phyloP scores from a whole-genome alignment of 2,888 invertebrate species.

The Drosophila multiciliata region DNA sequence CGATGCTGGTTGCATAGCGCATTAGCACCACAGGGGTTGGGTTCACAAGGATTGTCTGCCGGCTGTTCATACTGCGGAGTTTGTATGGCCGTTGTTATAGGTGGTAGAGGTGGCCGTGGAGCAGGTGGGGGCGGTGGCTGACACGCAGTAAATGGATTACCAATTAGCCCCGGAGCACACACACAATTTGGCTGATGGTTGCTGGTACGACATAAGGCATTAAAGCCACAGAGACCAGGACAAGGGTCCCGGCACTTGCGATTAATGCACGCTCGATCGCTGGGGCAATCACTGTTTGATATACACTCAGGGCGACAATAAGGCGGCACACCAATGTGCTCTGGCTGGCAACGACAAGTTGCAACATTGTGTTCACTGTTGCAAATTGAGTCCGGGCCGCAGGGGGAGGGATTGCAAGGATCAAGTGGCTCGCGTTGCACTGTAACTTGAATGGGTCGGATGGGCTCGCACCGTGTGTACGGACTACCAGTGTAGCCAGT shows the following conservation, averaged over 20 bases:
- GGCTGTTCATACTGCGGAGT: conserved; percentile 72
- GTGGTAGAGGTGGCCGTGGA: conserved; percentile 9
- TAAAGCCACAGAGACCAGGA: conserved; percentile 90
- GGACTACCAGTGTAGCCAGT: conserved; percentile 89
- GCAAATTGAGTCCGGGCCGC: conserved; percentile 91
- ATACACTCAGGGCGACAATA: conserved; percentile 91
- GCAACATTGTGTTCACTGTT: conserved; percentile 88
- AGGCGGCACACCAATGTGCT: conserved; percentile 89
- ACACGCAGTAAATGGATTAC: conserved; percentile 91
- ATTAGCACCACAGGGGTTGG: conserved; percentile 91
- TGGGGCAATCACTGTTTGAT: conserved; percentile 90
- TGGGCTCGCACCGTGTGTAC: conserved; percentile 86
- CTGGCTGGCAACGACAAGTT: conserved; percentile 90
- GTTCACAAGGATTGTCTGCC: conserved; percentile 87
- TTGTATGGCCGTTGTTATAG: conserved; percentile 43
- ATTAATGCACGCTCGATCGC: conserved; percentile 90
- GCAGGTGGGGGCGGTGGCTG: conserved; percentile 53
- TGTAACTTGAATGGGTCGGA: conserved; percentile 20
- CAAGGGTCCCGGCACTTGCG: conserved; percentile 92
- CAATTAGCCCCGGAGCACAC: conserved; percentile 88
- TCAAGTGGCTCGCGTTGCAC: conserved; percentile 75
- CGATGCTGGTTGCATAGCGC: conserved; percentile 88
- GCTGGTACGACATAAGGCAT: conserved; percentile 89
- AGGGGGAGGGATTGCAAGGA: conserved; percentile 87
- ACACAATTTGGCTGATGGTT: conserved; percentile 91